Percentiles rank a stretch among this genome's conserved stretches.
phyloP scores from a whole-genome alignment of 2,888 invertebrate genomes.

The Meta bourneti region DNA sequence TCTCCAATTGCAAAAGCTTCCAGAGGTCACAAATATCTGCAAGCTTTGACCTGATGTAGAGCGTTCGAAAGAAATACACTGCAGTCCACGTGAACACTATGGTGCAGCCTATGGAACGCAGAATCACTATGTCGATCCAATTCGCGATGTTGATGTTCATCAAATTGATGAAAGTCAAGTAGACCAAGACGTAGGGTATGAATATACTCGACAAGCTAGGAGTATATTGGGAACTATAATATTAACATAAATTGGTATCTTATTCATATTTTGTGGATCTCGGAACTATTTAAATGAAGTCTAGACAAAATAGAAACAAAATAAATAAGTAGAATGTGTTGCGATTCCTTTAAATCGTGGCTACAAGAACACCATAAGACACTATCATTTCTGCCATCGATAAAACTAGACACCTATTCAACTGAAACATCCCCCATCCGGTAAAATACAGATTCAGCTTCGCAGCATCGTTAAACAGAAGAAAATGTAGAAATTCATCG shows the following conservation, averaged over 20 bases:
- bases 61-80: conserved; percentile 10
- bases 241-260: no score
- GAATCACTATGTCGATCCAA: neutral
- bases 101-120: neutral
- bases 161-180: conserved; percentile 41
- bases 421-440: conserved; percentile 49
- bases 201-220: conserved; percentile 20
- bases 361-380: conserved; percentile 47
- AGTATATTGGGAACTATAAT: no score
- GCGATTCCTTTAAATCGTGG: neutral
- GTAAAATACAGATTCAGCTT: conserved; percentile 17
- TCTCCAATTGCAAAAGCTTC: conserved; percentile 29
- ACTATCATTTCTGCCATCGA: conserved; percentile 34
- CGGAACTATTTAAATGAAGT: no score
- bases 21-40: conserved; percentile 15
- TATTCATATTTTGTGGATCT: no score
- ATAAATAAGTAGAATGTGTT: no score
- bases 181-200: conserved; percentile 24
- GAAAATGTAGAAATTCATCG: neutral
- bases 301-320: no score
- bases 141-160: neutral
- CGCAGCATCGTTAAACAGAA: conserved; percentile 31
- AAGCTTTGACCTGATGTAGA: conserved; percentile 23
- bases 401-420: conserved; percentile 24
- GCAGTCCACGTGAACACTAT: conserved; percentile 39